These are phyloP conservation scores for Euproctis similis DNA, from an alignment of 2,888 invertebrate species.

Conservation along the genomic window DNA sequence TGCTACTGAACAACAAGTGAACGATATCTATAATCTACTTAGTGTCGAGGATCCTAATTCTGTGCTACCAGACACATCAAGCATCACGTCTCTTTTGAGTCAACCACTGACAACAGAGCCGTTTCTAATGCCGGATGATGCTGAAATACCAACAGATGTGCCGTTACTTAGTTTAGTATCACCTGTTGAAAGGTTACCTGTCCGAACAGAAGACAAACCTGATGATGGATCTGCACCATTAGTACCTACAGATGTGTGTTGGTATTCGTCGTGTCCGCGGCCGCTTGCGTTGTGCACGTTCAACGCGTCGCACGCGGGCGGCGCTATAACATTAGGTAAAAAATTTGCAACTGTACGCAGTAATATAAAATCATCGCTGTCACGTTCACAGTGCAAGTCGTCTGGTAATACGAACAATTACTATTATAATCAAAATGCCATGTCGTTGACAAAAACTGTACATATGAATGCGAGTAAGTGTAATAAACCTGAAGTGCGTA, in stretches of 20 bases:
- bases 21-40: conserved; percentile 60
- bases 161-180: conserved; percentile 38
- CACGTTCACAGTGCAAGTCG: conserved; percentile 53
- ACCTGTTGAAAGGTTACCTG: conserved; percentile 26
- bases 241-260: conserved; percentile 55
- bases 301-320: conserved; percentile 74
- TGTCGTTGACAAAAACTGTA: conserved; percentile 59
- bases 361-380: conserved; percentile 64
- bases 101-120: conserved; percentile 46
- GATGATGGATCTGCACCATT: conserved; percentile 40
- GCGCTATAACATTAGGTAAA: conserved; percentile 71
- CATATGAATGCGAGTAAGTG: conserved; percentile 62
- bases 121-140: conserved; percentile 49
- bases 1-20: conserved; percentile 57
- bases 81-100: conserved; percentile 51
- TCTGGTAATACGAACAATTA: conserved; percentile 47
- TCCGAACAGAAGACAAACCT: conserved; percentile 27
- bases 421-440: conserved; percentile 49
- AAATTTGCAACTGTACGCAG: conserved; percentile 66
- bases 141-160: conserved; percentile 34
- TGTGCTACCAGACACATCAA: conserved; percentile 51
- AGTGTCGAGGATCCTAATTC: conserved; percentile 50
- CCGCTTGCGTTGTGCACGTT: conserved; percentile 76
- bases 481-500: conserved; percentile 66
- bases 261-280: conserved; percentile 76